Conservation (phyloP, 2,797 vertebrate genomes). For the Galago senegalensis region DNA sequence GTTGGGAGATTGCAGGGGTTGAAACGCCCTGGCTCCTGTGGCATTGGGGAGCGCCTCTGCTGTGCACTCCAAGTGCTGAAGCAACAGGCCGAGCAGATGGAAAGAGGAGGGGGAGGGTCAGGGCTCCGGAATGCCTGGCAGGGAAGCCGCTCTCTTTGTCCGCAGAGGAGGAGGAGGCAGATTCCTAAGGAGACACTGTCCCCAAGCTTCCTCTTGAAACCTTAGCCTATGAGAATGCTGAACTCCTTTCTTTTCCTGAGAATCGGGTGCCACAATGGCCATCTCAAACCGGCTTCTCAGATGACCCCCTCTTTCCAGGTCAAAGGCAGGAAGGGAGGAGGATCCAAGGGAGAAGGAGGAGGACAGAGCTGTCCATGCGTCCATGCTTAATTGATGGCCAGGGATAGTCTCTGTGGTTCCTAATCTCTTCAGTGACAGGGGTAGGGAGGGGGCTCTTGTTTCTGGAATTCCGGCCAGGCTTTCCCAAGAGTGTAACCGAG, state of each 20-base stretch:
- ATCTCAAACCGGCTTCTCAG: neutral
- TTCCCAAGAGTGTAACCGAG: neutral
- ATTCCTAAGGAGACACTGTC: slow-evolving; percentile 62
- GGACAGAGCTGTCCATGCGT: no score
- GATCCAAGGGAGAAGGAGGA: no score
- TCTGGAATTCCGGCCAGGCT: slow-evolving; percentile 59
- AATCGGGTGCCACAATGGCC: neutral
- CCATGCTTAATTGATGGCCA: neutral
- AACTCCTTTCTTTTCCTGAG: neutral
- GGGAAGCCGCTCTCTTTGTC: slow-evolving; percentile 73
- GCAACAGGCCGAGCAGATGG: slow-evolving; percentile 77
- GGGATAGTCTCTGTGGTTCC: neutral
- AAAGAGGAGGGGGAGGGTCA: neutral
- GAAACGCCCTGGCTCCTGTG: neutral
- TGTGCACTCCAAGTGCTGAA: neutral
- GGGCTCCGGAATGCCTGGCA: slow-evolving; percentile 55
- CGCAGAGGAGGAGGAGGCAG: neutral
- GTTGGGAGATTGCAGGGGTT: neutral
- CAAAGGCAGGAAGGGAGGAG: neutral
- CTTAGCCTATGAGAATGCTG: neutral
- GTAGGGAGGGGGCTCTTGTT: neutral
- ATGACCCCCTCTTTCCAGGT: neutral
- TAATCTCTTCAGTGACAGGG: neutral
- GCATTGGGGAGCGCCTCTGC: neutral
- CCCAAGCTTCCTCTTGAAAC: neutral